Evolutionary conservation across 2,113 vertebrate genomes (phyloP).

Genomic region (Vidua macroura): DNA sequence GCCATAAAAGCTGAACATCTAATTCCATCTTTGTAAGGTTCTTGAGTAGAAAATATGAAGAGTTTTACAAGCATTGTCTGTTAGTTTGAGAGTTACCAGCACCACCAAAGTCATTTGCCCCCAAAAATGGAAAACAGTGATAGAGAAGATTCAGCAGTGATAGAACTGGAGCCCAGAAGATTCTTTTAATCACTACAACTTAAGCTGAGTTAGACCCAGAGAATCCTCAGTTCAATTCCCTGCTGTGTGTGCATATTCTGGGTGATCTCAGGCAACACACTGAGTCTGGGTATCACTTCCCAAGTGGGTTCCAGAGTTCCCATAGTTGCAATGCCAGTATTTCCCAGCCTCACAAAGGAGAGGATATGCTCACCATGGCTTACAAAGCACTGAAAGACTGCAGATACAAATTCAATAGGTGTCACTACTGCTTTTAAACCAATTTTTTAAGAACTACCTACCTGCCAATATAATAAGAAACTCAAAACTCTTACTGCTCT

Average conservation of each 20-base stretch:
- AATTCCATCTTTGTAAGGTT: neutral
- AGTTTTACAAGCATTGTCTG: neutral
- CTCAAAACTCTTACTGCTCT: neutral
- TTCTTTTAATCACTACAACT: neutral
- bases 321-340: neutral
- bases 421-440: neutral
- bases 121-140: neutral
- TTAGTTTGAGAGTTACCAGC: neutral
- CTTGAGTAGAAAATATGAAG: neutral
- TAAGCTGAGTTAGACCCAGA: neutral
- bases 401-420: neutral
- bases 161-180: neutral
- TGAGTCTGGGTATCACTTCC: neutral
- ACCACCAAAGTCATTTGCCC: rapidly evolving
- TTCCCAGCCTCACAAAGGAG: neutral
- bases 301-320: neutral
- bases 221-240: neutral
- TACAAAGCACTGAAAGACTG: neutral
- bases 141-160: neutral
- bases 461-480: neutral
- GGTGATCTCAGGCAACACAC: neutral
- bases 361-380: neutral
- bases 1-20: neutral
- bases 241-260: neutral
- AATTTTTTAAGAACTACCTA: neutral